These are phyloP conservation scores for Hormaphis cornu DNA, from an alignment of 1,140 invertebrate species.

Conservation along the genomic window DNA sequence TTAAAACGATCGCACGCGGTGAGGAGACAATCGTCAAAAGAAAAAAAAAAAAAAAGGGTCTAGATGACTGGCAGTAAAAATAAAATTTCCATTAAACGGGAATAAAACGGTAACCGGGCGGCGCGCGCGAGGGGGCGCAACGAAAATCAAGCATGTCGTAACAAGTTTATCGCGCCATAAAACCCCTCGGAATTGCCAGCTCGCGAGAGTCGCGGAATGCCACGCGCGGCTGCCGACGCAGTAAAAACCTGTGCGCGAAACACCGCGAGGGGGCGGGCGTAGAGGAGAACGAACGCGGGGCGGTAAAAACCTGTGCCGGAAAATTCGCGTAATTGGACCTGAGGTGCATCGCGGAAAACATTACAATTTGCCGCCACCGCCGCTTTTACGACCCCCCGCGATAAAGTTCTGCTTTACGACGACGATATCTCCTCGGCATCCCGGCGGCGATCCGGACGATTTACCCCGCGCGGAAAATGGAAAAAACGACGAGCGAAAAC, in stretches of 20 bases:
- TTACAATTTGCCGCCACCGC: slow-evolving; percentile 22
- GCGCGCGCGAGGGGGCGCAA: neutral
- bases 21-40: neutral
- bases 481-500: neutral
- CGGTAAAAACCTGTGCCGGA: slow-evolving; percentile 15
- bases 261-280: neutral
- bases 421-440: neutral
- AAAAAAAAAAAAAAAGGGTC: slow-evolving; percentile 1
- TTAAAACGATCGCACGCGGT: slow-evolving; percentile 8
- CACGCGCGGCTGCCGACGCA: slow-evolving; percentile 2
- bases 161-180: slow-evolving; percentile 27
- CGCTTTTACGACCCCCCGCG: slow-evolving; percentile 13
- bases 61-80: slow-evolving; percentile 11
- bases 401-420: slow-evolving; percentile 17
- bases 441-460: neutral
- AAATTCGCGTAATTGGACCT: slow-evolving; percentile 26
- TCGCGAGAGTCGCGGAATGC: slow-evolving; percentile 7
- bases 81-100: slow-evolving; percentile 27
- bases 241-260: neutral
- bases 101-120: slow-evolving; percentile 17
- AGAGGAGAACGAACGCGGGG: neutral
- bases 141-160: slow-evolving; percentile 26
- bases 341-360: slow-evolving; percentile 21
- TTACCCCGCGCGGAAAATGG: neutral
- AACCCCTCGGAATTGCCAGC: slow-evolving; percentile 22